Evolutionary conservation across 2,888 invertebrate genomes (phyloP), one percentile per base, ranked within the genome.

Genomic region (Drosophila stalkeri): DNA sequence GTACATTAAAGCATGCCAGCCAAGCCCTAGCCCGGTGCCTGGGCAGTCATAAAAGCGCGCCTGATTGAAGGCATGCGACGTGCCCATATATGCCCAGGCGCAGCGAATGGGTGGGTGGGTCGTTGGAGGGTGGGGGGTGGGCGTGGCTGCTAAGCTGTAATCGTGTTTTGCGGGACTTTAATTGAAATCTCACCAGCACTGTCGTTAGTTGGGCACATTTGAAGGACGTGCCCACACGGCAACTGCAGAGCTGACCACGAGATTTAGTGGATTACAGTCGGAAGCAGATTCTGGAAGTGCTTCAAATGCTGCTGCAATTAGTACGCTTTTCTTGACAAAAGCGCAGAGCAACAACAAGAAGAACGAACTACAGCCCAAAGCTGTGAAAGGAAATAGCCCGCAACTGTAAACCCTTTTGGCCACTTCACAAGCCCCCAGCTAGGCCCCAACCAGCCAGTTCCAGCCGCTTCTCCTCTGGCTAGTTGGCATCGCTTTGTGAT

Each of bases 151-250:
- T 52, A 61, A 43, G 51, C 57, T 62, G 62, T 66, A 75, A 78
- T 69, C 63, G 72, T 72, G 70, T 68, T 73, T 35, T 64, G 57
- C 51, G 61, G 61, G 66, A 70, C 75, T 77, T 89, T 86, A 86
- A 86, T 86, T 86, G 85, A 86, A 86, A 86, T 89, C 85, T 81
- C 77, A 73, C 74, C 78, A 64, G 72, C 54, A 64, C 74, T 72
- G 68, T 61, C 72, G 64, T 70, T 69, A 63, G 64, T 65, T 81
- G 65, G 52, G 78, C 33, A 11, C 56, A 89, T 81, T 86, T 79
- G 51, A 63, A 89, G 89, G 81, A 87, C 89, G 85, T 85, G 89
- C 89, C 27, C 27, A 75, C 72, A 82, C 11, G 35, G 14, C 11
- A 52, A 9, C 52, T 33, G 35, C 20, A 31, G 16, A 57, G 37